Evolutionary conservation across 1,140 invertebrate species (phyloP).

Genomic region (Uloborus diversus): DNA sequence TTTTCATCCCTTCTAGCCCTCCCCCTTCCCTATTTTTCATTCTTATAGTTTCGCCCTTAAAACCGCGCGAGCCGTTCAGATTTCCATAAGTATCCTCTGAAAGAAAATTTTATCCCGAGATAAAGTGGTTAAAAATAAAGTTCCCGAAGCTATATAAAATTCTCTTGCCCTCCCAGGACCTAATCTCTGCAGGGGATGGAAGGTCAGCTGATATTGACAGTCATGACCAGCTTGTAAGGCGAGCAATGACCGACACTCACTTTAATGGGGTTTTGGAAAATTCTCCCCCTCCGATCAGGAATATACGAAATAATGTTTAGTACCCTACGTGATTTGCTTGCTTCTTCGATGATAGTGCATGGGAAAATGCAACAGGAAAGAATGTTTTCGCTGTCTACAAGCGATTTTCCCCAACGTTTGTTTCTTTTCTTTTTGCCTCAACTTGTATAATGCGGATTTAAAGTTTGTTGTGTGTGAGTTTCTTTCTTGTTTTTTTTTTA

Average conservation of each 20-base stretch:
- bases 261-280: conserved; percentile 29
- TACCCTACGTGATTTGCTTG: conserved; percentile 32
- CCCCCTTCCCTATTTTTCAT: too few relatives aligned
- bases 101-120: too few relatives aligned
- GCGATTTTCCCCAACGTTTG: neutral
- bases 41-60: too few relatives aligned
- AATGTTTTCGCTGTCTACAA: neutral
- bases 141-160: neutral
- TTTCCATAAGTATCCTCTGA: too few relatives aligned
- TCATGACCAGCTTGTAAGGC: neutral
- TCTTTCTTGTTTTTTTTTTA: neutral
- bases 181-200: neutral
- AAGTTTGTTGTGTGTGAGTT: too few relatives aligned
- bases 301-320: conserved; percentile 26
- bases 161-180: neutral
- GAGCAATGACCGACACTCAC: conserved; percentile 13
- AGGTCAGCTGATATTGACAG: conserved; percentile 4
- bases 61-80: too few relatives aligned
- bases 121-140: too few relatives aligned
- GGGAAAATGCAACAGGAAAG: conserved; percentile 21
- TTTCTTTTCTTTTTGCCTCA: conserved; percentile 11
- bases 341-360: neutral
- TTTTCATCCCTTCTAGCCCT: too few relatives aligned
- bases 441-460: conserved; percentile 14
- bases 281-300: neutral